Conservation (phyloP, 2,113 vertebrate species). For the Vulpes lagopus region DNA sequence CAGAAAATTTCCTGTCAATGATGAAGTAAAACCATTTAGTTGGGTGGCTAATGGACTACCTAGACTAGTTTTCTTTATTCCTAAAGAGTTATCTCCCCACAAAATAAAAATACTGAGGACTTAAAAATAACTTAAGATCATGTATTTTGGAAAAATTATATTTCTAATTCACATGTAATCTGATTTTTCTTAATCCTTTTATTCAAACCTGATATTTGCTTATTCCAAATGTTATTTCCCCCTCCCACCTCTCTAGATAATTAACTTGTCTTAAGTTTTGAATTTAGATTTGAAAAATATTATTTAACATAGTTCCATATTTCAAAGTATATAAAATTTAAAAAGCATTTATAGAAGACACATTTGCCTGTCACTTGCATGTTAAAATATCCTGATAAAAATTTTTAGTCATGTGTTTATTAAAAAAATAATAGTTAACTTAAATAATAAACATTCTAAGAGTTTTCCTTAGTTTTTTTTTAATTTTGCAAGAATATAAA, state of each 20-base stretch:
- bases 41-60: background rate
- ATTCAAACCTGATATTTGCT: background rate
- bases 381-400: background rate
- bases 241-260: background rate
- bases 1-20: background rate
- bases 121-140: background rate
- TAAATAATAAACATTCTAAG: background rate
- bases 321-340: background rate
- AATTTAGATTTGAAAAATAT: background rate
- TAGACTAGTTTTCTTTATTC: background rate
- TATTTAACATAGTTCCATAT: background rate
- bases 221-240: background rate
- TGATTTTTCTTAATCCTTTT: conserved; percentile 26
- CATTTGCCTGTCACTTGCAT: background rate
- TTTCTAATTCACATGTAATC: background rate
- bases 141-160: background rate
- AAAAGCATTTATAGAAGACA: background rate
- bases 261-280: background rate
- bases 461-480: background rate
- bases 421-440: background rate
- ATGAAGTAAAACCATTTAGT: background rate
- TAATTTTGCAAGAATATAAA: background rate
- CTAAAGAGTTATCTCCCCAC: background rate
- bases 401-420: background rate
- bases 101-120: background rate